A percentile compares a stretch with the other conserved stretches of the same genome.
Conservation (phyloP, 2,888 invertebrate species). For the Acrobasis consociella region DNA sequence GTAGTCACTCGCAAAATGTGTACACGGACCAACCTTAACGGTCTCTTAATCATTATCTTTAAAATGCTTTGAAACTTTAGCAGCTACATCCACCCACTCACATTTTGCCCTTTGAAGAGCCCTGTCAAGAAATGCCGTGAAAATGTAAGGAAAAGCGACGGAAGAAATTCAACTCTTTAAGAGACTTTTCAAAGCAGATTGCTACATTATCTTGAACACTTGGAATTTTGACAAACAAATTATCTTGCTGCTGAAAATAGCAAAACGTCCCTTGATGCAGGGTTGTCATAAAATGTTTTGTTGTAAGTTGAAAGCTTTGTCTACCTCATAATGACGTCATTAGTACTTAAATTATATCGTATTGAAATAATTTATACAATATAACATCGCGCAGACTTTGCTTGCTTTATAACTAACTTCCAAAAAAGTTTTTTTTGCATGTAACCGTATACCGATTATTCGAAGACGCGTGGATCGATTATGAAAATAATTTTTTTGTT, state of each 20-base stretch:
- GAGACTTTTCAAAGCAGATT: not conserved
- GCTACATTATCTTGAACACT: conserved; percentile 2
- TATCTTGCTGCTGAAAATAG: not conserved
- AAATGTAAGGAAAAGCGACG: not conserved
- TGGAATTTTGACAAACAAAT: conserved; percentile 2
- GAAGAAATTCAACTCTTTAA: conserved; percentile 2
- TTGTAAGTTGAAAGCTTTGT: too few relatives aligned
- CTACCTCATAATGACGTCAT: too few relatives aligned
- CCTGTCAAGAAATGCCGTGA: conserved; percentile 11
- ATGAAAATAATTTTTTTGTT: too few relatives aligned
- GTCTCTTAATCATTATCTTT: conserved; percentile 6
- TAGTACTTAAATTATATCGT: too few relatives aligned
- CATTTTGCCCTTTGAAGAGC: conserved; percentile 13
- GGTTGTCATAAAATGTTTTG: not conserved
- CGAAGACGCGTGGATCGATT: too few relatives aligned
- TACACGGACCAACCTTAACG: not conserved
- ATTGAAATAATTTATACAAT: too few relatives aligned
- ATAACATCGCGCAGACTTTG: too few relatives aligned
- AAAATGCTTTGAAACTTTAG: conserved; percentile 16
- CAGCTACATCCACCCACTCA: conserved; percentile 15
- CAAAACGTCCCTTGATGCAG: not conserved
- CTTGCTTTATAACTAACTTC: too few relatives aligned
- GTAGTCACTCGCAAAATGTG: too few relatives aligned
- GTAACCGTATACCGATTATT: too few relatives aligned
- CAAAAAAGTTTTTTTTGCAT: too few relatives aligned